These are phyloP conservation scores for Drosophila affinis DNA, from an alignment of 2,888 invertebrate genomes.

Conservation along the genomic window DNA sequence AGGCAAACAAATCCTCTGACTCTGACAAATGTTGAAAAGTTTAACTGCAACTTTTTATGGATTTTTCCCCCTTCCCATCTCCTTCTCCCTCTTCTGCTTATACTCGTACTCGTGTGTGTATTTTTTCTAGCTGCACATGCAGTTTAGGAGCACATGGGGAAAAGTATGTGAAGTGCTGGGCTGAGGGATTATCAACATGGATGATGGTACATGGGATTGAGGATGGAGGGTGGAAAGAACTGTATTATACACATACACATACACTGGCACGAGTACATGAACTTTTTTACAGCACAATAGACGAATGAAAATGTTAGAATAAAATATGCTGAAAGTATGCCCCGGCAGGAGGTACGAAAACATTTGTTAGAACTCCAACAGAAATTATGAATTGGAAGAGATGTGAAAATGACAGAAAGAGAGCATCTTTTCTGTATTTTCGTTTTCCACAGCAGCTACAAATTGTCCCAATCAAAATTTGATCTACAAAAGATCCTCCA, in stretches of 20 bases:
- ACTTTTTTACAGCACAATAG: constrained; percentile 30
- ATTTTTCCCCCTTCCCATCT: not conserved
- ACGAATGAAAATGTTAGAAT: constrained; percentile 21
- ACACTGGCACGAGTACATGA: not conserved
- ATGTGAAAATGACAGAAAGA: not conserved
- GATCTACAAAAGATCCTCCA: too few species aligned
- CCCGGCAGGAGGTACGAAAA: constrained; percentile 8
- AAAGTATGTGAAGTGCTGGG: constrained; percentile 19
- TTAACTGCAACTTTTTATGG: constrained; percentile 67
- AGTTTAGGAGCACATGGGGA: constrained; percentile 30
- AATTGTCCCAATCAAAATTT: not conserved
- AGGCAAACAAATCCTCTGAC: constrained; percentile 78
- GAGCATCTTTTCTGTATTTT: not conserved
- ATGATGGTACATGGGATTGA: constrained; percentile 10
- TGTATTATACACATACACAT: constrained; percentile 9
- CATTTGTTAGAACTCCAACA: constrained; percentile 5
- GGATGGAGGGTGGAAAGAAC: constrained; percentile 8
- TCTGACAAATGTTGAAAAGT: constrained; percentile 77
- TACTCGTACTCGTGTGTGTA: constrained; percentile 15
- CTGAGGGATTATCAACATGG: constrained; percentile 39
- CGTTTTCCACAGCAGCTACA: not conserved
- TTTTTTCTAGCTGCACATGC: constrained; percentile 28
- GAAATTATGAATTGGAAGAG: not conserved
- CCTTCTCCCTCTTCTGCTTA: not conserved
- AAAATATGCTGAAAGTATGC: constrained; percentile 4